phyloP scores from a whole-genome alignment of 2,797 vertebrate species.

The Pteropus rufus region DNA sequence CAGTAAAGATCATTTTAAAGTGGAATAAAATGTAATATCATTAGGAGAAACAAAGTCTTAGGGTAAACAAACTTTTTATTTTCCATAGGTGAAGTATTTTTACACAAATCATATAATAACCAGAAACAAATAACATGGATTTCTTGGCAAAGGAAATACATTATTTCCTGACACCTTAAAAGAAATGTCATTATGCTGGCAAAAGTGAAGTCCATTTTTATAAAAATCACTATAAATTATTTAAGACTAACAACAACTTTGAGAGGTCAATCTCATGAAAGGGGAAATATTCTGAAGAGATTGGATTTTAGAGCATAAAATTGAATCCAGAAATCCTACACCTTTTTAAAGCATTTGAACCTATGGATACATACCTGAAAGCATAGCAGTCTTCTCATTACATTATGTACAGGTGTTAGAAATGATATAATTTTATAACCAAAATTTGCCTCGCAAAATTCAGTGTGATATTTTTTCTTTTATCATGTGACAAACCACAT shows the following conservation, averaged over 20 bases:
- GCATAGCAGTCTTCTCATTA: background rate
- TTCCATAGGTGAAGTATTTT: background rate
- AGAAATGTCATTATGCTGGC: background rate
- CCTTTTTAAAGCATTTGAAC: constrained; percentile 55
- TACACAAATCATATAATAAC: background rate
- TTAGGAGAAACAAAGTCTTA: background rate
- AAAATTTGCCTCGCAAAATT: background rate
- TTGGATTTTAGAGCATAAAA: constrained; percentile 72
- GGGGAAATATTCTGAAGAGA: constrained; percentile 55
- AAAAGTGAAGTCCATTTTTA: background rate
- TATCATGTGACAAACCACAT: background rate
- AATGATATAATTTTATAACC: background rate
- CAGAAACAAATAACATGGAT: background rate
- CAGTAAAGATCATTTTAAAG: background rate
- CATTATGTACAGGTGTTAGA: background rate
- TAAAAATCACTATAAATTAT: background rate
- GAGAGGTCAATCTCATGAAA: constrained; percentile 27
- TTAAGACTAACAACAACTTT: background rate
- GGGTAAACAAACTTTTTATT: background rate
- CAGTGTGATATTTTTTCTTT: background rate
- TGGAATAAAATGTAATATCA: background rate
- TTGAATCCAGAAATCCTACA: constrained; percentile 65
- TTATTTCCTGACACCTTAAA: background rate
- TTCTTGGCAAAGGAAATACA: background rate
- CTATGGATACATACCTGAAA: background rate